These are phyloP conservation scores for Cremastinae sp. DNA, from an alignment of 2,888 invertebrate species.

Conservation along the genomic window DNA sequence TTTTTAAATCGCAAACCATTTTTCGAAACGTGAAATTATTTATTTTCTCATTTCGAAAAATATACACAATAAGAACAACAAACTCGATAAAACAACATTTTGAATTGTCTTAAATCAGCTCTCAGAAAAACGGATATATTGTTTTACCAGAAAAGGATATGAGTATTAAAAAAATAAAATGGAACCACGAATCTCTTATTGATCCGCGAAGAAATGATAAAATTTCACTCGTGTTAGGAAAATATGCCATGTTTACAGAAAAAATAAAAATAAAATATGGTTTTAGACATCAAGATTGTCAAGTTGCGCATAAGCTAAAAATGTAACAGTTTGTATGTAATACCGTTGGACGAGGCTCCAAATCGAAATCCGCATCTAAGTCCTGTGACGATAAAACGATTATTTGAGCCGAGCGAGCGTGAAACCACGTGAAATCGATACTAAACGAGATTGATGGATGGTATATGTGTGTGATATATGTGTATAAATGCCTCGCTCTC, in stretches of 20 bases:
- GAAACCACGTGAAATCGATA: slow-evolving; percentile 62
- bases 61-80: too few species aligned
- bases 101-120: too few species aligned
- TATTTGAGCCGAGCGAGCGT: slow-evolving; percentile 62
- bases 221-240: background rate
- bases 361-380: slow-evolving; percentile 56
- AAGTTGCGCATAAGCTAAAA: background rate
- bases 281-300: background rate
- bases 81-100: too few species aligned
- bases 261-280: slow-evolving; percentile 6
- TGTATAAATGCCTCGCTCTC: slow-evolving; percentile 13
- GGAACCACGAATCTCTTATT: too few species aligned
- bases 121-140: too few species aligned
- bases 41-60: too few species aligned
- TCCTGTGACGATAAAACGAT: slow-evolving; percentile 59
- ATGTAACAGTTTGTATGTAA: slow-evolving; percentile 2
- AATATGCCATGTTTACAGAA: background rate
- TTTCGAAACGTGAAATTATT: too few species aligned
- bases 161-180: too few species aligned
- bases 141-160: too few species aligned
- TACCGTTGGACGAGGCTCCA: slow-evolving; percentile 20
- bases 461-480: slow-evolving; percentile 11
- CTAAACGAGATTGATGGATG: slow-evolving; percentile 60
- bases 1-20: too few species aligned
- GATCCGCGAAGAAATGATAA: background rate